These are phyloP conservation scores for Elachura formosa DNA, from an alignment of 2,113 vertebrate genomes.

Conservation along the genomic window DNA sequence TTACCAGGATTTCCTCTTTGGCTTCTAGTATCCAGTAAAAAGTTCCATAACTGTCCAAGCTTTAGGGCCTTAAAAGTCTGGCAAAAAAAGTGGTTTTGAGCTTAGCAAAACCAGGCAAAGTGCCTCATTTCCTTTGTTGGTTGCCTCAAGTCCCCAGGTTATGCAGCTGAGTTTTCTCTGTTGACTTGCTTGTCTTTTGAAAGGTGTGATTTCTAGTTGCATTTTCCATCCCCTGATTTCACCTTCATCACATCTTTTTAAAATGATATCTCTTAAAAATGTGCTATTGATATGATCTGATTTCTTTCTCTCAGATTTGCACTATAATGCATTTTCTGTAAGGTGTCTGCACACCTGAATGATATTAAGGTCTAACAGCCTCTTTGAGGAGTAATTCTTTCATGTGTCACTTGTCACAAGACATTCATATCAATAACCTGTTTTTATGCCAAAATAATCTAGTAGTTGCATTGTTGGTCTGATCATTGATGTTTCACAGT, in stretches of 20 bases:
- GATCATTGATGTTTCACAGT: background rate
- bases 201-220: background rate
- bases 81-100: background rate
- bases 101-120: background rate
- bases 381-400: background rate
- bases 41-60: background rate
- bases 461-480: background rate
- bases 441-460: background rate
- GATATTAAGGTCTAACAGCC: background rate
- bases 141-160: background rate
- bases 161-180: background rate
- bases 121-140: background rate
- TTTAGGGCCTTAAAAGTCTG: background rate
- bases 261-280: background rate
- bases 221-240: background rate
- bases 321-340: background rate
- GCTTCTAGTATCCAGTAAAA: background rate
- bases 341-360: background rate
- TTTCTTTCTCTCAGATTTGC: background rate
- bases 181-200: background rate
- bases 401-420: background rate
- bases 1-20: slow-evolving; percentile 60
- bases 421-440: background rate
- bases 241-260: background rate
- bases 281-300: background rate